A percentile compares a stretch with the other conserved stretches of the same genome.
phyloP scores from a whole-genome alignment of 1,140 invertebrate species.

The Pseudomyrmex sp. region DNA sequence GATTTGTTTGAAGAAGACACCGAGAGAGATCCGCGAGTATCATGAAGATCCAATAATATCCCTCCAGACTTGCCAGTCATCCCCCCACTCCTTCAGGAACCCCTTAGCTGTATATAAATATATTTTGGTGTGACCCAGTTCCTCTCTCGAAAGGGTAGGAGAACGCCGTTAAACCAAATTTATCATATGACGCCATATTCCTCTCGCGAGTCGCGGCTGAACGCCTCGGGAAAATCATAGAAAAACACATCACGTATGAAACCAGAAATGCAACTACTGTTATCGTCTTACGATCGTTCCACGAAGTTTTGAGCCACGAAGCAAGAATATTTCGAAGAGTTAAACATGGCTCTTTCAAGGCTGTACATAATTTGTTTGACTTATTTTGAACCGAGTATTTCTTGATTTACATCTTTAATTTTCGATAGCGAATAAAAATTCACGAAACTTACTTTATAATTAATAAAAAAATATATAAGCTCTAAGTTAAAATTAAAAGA shows the following conservation, averaged over 20 bases:
- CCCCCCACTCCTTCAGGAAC: conserved; percentile 38
- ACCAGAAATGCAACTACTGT: not conserved
- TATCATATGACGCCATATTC: conserved; percentile 55
- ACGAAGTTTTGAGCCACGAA: conserved; percentile 19
- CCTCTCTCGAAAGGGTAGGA: conserved; percentile 22
- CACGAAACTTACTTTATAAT: no score
- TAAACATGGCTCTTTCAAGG: no score
- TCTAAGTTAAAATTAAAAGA: no score
- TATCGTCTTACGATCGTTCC: not conserved
- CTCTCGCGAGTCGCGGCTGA: not conserved
- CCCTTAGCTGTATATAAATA: conserved; percentile 70
- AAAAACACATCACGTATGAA: not conserved
- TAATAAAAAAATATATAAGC: no score
- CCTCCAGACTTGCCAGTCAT: conserved; percentile 57
- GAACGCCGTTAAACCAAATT: conserved; percentile 66
- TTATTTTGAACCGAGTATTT: not conserved
- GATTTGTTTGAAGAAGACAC: conserved; percentile 56
- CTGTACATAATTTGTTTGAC: not conserved
- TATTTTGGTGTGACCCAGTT: conserved; percentile 64
- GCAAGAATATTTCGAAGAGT: not conserved
- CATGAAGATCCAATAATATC: conserved; percentile 67
- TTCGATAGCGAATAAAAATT: no score
- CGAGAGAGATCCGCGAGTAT: conserved; percentile 27
- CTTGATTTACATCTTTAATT: no score
- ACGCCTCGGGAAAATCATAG: not conserved